phyloP scores from a whole-genome alignment of 2,797 vertebrate species.

The Emys orbicularis region DNA sequence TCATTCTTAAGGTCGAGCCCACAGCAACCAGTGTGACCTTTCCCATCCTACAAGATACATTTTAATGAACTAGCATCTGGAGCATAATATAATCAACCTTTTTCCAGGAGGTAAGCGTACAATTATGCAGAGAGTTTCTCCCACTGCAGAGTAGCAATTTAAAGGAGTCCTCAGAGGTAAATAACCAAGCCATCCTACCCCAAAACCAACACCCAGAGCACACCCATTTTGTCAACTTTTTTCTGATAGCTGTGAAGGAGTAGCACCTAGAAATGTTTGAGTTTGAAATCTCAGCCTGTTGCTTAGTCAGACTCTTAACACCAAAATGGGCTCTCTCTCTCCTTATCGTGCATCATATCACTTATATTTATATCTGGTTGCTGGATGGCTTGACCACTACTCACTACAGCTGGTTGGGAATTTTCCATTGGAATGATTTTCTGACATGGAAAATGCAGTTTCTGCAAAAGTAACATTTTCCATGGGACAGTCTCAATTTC shows the following conservation, averaged over 20 bases:
- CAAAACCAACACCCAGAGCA: background rate
- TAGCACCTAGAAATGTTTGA: background rate
- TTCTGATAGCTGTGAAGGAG: background rate
- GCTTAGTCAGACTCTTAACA: background rate
- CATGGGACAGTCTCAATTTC: background rate
- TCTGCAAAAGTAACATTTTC: background rate
- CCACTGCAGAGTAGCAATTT: background rate
- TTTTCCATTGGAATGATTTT: background rate
- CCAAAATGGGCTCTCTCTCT: background rate
- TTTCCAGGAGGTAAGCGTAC: background rate
- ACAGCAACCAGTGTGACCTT: conserved; percentile 50
- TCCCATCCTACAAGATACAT: conserved; percentile 13
- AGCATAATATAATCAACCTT: background rate
- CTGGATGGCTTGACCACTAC: background rate
- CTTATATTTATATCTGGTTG: background rate
- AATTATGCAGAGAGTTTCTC: background rate
- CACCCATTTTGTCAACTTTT: background rate
- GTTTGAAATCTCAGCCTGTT: too few relatives aligned
- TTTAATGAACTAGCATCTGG: background rate
- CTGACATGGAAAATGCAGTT: background rate
- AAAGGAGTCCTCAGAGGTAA: background rate
- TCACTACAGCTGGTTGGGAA: background rate
- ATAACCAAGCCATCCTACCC: background rate
- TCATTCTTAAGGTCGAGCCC: conserved; percentile 45
- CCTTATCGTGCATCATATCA: background rate